These are phyloP conservation scores for Eretmocerus hayati DNA, from an alignment of 2,888 invertebrate species.

Conservation along the genomic window DNA sequence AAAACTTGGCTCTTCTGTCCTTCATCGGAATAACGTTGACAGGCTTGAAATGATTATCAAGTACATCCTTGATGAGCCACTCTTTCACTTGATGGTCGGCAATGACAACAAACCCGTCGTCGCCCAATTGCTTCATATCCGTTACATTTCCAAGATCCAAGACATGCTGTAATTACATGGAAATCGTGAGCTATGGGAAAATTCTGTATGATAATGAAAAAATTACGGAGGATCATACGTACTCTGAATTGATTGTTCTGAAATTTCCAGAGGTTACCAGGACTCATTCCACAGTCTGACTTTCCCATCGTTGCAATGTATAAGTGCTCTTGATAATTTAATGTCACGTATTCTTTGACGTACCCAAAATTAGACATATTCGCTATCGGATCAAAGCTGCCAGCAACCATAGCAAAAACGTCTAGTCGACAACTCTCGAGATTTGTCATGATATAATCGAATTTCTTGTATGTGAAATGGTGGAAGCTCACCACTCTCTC, in stretches of 20 bases:
- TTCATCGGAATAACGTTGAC: conserved; percentile 2
- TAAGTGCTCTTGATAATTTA: conserved; percentile 35
- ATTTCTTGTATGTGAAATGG: conserved; percentile 35
- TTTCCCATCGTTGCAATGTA: conserved; percentile 43
- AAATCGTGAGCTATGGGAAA: neutral
- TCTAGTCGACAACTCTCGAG: conserved; percentile 46
- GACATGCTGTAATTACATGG: conserved; percentile 26
- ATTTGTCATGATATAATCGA: conserved; percentile 45
- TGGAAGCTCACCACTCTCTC: conserved; percentile 34
- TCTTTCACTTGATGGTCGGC: conserved; percentile 20
- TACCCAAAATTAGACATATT: conserved; percentile 46
- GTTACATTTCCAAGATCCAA: conserved; percentile 28
- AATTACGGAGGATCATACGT: conserved; percentile 24
- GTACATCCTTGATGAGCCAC: conserved; percentile 23
- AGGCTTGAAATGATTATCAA: conserved; percentile 4
- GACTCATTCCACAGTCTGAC: conserved; percentile 33
- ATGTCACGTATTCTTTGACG: conserved; percentile 46
- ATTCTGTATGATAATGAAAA: too few relatives aligned
- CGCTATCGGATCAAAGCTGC: conserved; percentile 32
- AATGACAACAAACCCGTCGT: conserved; percentile 25
- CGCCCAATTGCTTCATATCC: conserved; percentile 24
- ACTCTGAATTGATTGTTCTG: conserved; percentile 37
- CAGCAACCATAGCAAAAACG: conserved; percentile 45
- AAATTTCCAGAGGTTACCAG: conserved; percentile 47
- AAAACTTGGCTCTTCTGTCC: conserved; percentile 21